Evolutionary conservation across 2,797 vertebrate species (phyloP), one percentile per base, ranked within the genome.

Genomic region (Tokudaia tokunoshimensis): DNA sequence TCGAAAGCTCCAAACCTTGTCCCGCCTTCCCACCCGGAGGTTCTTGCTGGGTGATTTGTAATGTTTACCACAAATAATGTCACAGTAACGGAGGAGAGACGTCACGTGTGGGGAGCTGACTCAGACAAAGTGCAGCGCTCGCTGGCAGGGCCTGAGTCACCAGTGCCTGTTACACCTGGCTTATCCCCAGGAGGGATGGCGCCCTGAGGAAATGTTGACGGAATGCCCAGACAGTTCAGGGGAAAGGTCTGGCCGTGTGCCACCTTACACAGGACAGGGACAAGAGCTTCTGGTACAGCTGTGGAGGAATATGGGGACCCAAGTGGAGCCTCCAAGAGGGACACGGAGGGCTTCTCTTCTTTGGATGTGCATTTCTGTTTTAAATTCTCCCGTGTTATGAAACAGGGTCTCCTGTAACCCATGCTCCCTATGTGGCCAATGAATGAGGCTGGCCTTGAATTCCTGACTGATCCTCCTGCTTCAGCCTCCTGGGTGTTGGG

Each of bases 81-180:
- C 92, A 91, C 79, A 50, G 0, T n/a, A 78, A 55, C 41, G 5
- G 6, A 89, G 57, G 70, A 76, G 63, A 47, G 59, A 37, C 29
- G 2, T 47, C 91, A 37, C 55, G 37, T 0, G 34, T 79, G 3
- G 29, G 3, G 41, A 14, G 41, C 91, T 98, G 98, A 98, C 97
- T 98, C 98, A 98, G 97, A 96, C 96, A 2, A 63, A 3, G 22
- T 12, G 9, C 67, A 7, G 26, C 2, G 15, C 50, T 17, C 63
- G 12, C 52, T 74, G 70, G 70, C 85, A 24, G n/a, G 34, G 24
- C 50, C 52, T 74, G 85, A 57, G 70, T 75, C 85, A 88, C 70
- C 67, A 72, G 14, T 0, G 34, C 24, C 34, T 75, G 96, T 98
- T 97, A 96, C 97, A 98, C 98, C 98, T 98, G 98, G 97, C 97